Evolutionary conservation across 1,140 invertebrate genomes (phyloP), one percentile per base, ranked within the genome.

Genomic region (Drosophila baimaii): DNA sequence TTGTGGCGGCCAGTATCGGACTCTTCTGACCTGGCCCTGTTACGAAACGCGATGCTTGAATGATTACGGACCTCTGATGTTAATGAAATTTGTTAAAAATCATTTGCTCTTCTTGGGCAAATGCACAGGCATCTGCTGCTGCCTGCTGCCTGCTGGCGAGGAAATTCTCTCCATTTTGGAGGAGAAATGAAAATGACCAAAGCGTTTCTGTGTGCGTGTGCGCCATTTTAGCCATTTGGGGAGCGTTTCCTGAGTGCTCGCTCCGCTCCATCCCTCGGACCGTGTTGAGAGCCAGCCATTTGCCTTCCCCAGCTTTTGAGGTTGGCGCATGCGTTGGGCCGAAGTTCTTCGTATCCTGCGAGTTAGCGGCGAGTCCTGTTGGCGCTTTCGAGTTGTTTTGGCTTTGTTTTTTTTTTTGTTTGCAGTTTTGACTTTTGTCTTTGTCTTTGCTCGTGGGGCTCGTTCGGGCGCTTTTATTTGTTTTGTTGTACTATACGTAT

Each of bases 21-120:
- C 56, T 37, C 23, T 15, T 59, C 23, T 56, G 73, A 65, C 55
- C 72, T 55, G 47, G 71, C 70, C 71, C 65, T 83, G 83, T 81
- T 81, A 85, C 75, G 73, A 90, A 91, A 90, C 81, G 85, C 85
- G 85, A 89, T 91, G 90, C 90, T 91, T 91, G 90, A 91, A 84
- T 91, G 90, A 91, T 91, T 91, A 91, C 90, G 79, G 77, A 84
- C 85, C 90, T 91, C 90, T 91, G 90, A 90, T 85, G 85, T 90
- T 91, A 91, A 90, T 90, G 85, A 84, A 90, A 91, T 88, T 90
- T 91, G 90, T 89, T 81, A 90, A 91, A 91, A 88, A 90, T 90
- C 84, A 83, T 80, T 86, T 91, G 72, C 82, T 86, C 70, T 68
- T 63, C 59, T 64, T 63, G 44, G 66, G 46, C 63, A 72, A 76